Percentiles rank a stretch among this genome's conserved stretches.
phyloP scores from a whole-genome alignment of 2,888 invertebrate genomes.

The Apodemia hepburni region DNA sequence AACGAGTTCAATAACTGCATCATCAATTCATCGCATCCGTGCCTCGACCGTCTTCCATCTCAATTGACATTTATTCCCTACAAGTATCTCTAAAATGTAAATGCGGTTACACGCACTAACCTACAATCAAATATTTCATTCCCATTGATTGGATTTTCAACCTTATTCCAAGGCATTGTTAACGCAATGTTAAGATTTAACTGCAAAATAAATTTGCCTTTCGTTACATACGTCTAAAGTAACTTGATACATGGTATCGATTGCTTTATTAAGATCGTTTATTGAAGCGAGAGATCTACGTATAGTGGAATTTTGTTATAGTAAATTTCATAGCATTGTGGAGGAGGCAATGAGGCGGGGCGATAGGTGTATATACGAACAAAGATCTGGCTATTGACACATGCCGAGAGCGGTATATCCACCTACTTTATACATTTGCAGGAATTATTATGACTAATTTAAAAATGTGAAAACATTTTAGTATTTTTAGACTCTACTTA shows the following conservation, averaged over 20 bases:
- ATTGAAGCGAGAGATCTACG: slow-evolving; percentile 61
- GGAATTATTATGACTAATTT: slow-evolving; percentile 25
- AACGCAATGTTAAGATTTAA: slow-evolving; percentile 28
- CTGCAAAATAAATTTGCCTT: slow-evolving; percentile 35
- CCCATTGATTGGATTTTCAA: slow-evolving; percentile 27
- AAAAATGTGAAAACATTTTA: background rate
- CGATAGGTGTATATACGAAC: slow-evolving; percentile 66
- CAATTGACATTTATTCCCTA: slow-evolving; percentile 76
- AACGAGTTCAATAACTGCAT: slow-evolving; percentile 69
- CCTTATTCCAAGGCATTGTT: slow-evolving; percentile 36
- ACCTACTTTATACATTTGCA: slow-evolving; percentile 22
- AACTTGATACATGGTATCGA: slow-evolving; percentile 64
- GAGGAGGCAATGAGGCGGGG: slow-evolving; percentile 74
- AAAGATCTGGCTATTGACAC: slow-evolving; percentile 64
- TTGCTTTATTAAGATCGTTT: slow-evolving; percentile 66
- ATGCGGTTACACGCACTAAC: slow-evolving; percentile 71
- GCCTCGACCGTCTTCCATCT: slow-evolving; percentile 60
- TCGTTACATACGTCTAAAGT: slow-evolving; percentile 51
- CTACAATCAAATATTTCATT: slow-evolving; percentile 38
- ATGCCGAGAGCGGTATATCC: slow-evolving; percentile 26
- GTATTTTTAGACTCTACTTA: background rate
- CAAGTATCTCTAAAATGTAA: slow-evolving; percentile 75
- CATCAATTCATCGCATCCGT: slow-evolving; percentile 65
- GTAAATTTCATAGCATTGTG: slow-evolving; percentile 58
- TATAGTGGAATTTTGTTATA: slow-evolving; percentile 53